Percentiles rank a stretch among this genome's conserved stretches.
Conservation (phyloP, 2,797 vertebrate species). For the Lagodon rhomboides region DNA sequence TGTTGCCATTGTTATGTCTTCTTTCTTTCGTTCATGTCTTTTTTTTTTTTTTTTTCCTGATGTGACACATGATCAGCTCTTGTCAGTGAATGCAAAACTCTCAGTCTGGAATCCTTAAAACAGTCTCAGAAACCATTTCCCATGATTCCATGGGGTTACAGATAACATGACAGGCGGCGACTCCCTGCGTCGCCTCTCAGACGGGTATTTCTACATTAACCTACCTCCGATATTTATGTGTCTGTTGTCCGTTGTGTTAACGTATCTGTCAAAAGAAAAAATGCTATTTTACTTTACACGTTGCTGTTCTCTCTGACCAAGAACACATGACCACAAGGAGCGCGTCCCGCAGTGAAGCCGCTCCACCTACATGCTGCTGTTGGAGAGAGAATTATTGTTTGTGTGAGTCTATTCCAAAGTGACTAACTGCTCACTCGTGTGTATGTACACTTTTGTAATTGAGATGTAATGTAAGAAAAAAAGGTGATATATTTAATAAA, state of each 20-base stretch:
- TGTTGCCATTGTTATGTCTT: conserved; percentile 55
- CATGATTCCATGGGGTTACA: conserved; percentile 73
- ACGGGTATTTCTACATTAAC: conserved; percentile 84
- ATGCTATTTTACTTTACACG: conserved; percentile 54
- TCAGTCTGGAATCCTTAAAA: conserved; percentile 62
- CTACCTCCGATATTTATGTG: conserved; percentile 83
- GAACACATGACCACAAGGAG: conserved; percentile 76
- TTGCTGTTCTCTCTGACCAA: conserved; percentile 73
- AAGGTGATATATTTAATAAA: conserved; percentile 87
- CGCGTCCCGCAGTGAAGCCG: conserved; percentile 34
- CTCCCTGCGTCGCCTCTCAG: conserved; percentile 65
- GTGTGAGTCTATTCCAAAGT: conserved; percentile 82
- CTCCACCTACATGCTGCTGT: conserved; percentile 81
- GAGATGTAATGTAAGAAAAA: conserved; percentile 78
- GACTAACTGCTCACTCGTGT: conserved; percentile 78
- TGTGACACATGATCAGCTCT: conserved; percentile 64
- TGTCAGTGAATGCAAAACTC: conserved; percentile 70
- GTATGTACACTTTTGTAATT: conserved; percentile 84
- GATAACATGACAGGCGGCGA: conserved; percentile 66
- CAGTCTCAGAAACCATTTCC: conserved; percentile 72
- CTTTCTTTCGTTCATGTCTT: conserved; percentile 24
- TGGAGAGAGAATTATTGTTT: conserved; percentile 71
- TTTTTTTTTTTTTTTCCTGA: conserved; percentile 25
- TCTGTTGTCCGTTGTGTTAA: conserved; percentile 71
- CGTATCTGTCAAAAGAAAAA: conserved; percentile 47